phyloP scores from a whole-genome alignment of 2,797 vertebrate genomes.

The Parotocinclus haroldoi region DNA sequence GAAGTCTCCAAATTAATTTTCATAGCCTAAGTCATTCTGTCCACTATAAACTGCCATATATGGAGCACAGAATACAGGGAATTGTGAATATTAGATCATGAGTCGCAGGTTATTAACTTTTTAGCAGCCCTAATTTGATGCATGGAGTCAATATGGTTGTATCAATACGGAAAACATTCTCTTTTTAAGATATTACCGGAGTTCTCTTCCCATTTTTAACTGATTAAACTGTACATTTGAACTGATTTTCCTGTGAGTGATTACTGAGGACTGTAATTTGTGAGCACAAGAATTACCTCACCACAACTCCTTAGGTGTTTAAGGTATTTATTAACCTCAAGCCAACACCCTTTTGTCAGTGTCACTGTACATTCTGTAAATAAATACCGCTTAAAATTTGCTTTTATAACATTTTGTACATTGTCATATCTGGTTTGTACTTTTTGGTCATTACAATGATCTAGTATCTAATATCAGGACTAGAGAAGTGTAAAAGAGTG shows the following conservation, averaged over 20 bases:
- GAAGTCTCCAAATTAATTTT: no score
- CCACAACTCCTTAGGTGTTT: not conserved
- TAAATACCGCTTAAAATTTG: constrained; percentile 43
- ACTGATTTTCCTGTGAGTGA: not conserved
- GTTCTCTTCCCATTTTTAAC: no score
- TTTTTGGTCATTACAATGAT: not conserved
- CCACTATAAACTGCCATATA: no score
- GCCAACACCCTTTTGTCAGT: not conserved
- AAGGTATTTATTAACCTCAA: constrained; percentile 27
- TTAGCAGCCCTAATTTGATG: no score
- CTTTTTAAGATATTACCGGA: not conserved
- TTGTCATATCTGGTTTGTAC: no score
- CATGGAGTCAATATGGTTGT: no score
- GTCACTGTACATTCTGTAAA: constrained; percentile 46
- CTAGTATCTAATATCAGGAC: no score
- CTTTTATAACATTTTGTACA: not conserved
- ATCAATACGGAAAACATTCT: not conserved
- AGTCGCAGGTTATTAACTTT: no score
- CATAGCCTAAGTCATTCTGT: no score
- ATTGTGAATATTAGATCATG: no score
- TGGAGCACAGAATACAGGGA: no score
- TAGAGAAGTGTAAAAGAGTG: not conserved
- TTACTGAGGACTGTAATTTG: constrained; percentile 5
- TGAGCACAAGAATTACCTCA: constrained; percentile 20
- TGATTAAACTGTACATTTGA: constrained; percentile 8